phyloP scores from a whole-genome alignment of 2,113 vertebrate species.

The Erythrocercus mccallii region DNA sequence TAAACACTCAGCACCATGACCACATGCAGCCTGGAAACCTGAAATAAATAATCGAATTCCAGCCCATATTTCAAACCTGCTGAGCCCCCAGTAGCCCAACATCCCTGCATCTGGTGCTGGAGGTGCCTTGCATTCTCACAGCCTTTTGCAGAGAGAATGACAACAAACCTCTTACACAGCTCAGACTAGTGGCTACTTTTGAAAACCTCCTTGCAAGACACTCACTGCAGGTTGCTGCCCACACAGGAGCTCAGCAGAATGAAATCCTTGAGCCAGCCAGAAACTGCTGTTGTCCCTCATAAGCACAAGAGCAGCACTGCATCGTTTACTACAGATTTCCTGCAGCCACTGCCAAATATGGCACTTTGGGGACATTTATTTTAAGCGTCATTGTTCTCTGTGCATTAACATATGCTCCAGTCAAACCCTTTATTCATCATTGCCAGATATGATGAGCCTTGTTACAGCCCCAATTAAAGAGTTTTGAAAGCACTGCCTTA shows the following conservation, averaged over 20 bases:
- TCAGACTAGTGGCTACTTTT: not conserved
- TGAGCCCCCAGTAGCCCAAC: not conserved
- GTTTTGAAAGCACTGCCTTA: not conserved
- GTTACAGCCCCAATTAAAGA: constrained; percentile 1
- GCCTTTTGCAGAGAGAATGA: not conserved
- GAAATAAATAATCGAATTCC: not conserved
- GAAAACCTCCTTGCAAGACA: not conserved
- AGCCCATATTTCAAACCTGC: not conserved
- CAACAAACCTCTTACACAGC: not conserved
- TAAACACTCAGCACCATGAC: not conserved
- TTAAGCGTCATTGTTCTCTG: not conserved
- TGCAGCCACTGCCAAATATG: not conserved
- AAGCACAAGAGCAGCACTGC: not conserved
- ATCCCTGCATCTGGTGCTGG: too few relatives aligned
- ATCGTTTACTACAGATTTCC: not conserved
- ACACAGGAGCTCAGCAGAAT: not conserved
- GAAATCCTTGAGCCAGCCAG: not conserved
- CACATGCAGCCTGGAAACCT: not conserved
- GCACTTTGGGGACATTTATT: constrained; percentile 12
- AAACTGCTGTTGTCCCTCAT: not conserved
- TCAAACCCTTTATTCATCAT: constrained; percentile 3
- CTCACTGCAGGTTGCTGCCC: not conserved
- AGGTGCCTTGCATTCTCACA: not conserved
- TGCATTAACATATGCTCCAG: constrained; percentile 20
- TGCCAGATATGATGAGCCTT: not conserved